Conservation (phyloP, 2,113 vertebrate species). For the Serinus canaria region DNA sequence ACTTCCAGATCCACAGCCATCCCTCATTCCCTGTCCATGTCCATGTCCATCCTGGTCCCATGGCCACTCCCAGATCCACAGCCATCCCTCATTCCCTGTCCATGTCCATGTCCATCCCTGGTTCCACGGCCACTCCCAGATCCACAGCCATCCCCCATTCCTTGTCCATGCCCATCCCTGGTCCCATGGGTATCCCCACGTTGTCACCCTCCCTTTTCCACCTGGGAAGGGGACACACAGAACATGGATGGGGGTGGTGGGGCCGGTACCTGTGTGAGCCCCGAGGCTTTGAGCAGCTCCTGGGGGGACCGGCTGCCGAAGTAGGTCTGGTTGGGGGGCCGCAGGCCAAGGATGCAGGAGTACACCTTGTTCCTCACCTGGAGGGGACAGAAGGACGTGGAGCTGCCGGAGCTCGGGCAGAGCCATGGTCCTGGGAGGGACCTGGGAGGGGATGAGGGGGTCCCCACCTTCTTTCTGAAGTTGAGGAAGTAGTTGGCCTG, state of each 20-base stretch:
- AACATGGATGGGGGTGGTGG: accelerated
- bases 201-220: background rate
- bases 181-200: accelerated
- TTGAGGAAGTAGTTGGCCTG: slow-evolving; percentile 98
- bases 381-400: accelerated
- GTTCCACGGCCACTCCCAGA: background rate
- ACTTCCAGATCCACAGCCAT: background rate
- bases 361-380: slow-evolving; percentile 95
- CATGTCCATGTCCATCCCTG: too few relatives aligned
- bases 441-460: background rate
- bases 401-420: accelerated
- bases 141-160: background rate
- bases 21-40: accelerated
- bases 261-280: slow-evolving; percentile 87
- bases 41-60: too few relatives aligned
- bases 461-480: slow-evolving; percentile 86
- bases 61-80: background rate
- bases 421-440: accelerated
- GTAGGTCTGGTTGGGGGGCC: slow-evolving; percentile 86
- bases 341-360: slow-evolving; percentile 86
- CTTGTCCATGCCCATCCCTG: background rate
- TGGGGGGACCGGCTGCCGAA: slow-evolving; percentile 91
- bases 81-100: background rate
- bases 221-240: accelerated
- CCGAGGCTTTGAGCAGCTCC: slow-evolving; percentile 92